phyloP scores from a whole-genome alignment of 2,113 vertebrate species.

The Ancistrus triradiatus region DNA sequence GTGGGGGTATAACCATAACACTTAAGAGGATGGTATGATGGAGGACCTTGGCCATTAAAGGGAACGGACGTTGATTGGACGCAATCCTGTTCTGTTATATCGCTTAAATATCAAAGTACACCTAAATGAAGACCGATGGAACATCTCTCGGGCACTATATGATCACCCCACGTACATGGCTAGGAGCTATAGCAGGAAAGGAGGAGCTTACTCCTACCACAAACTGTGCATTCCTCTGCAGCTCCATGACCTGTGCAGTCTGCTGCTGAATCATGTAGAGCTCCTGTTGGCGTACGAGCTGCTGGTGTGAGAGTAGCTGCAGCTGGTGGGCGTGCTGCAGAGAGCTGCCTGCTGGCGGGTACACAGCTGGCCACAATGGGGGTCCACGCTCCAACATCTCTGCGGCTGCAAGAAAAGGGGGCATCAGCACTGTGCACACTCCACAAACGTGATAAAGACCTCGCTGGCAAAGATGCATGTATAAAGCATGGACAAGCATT shows the following conservation, averaged over 20 bases:
- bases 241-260: constrained; percentile 89
- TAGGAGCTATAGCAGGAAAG: background rate
- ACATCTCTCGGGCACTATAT: background rate
- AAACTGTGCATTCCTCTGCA: constrained; percentile 86
- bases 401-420: constrained; percentile 56
- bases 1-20: too few relatives aligned
- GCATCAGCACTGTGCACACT: background rate
- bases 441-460: background rate
- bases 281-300: constrained; percentile 92
- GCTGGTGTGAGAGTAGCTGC: constrained; percentile 95
- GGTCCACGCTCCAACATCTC: constrained; percentile 89
- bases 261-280: constrained; percentile 95
- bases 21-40: too few relatives aligned
- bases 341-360: constrained; percentile 77
- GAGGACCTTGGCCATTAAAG: too few relatives aligned
- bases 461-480: too few relatives aligned
- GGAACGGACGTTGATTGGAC: too few relatives aligned
- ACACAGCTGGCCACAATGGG: constrained; percentile 87
- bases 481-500: too few relatives aligned
- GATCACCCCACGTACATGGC: background rate
- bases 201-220: constrained; percentile 64
- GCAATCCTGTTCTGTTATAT: too few relatives aligned
- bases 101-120: too few relatives aligned
- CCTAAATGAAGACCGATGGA: background rate
- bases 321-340: constrained; percentile 96